Evolutionary conservation across 2,797 vertebrate species (phyloP).

Genomic region (Lagocephalus sceleratus): DNA sequence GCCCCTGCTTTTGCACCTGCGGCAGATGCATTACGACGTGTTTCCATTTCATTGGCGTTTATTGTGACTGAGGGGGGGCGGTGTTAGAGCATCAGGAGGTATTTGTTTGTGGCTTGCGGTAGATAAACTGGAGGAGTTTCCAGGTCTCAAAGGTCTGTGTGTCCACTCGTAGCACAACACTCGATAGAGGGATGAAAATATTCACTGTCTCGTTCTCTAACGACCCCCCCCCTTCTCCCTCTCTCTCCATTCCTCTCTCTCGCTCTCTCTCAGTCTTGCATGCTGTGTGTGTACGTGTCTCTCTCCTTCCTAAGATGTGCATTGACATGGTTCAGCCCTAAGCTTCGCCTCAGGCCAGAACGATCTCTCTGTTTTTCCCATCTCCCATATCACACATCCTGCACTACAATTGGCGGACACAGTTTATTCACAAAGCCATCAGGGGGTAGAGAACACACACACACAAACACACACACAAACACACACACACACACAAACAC

Average conservation of each 20-base stretch:
- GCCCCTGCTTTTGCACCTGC: constrained; percentile 54
- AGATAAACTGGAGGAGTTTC: constrained; percentile 47
- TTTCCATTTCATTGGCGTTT: constrained; percentile 41
- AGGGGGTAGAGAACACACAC: constrained; percentile 71
- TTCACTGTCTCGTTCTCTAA: constrained; percentile 9
- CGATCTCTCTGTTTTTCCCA: constrained; percentile 77
- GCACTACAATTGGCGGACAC: constrained; percentile 76
- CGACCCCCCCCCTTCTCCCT: too few relatives aligned
- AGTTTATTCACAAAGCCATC: constrained; percentile 73
- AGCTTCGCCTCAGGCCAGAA: constrained; percentile 71
- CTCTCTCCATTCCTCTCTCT: constrained; percentile 1
- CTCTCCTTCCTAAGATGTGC: constrained; percentile 35
- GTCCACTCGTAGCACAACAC: constrained; percentile 53
- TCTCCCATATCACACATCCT: constrained; percentile 74
- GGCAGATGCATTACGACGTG: constrained; percentile 20
- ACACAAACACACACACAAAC: constrained; percentile 59
- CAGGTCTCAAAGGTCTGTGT: constrained; percentile 46
- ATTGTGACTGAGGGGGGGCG: constrained; percentile 38
- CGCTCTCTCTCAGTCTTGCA: constrained; percentile 7
- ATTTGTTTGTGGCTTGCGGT: constrained; percentile 36
- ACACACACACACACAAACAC: constrained; percentile 60
- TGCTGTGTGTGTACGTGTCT: constrained; percentile 3
- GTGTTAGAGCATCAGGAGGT: constrained; percentile 22
- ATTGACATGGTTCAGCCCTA: constrained; percentile 70
- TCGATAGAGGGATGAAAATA: constrained; percentile 38